Evolutionary conservation across 2,113 vertebrate species (phyloP).

Genomic region (Eidolon helvum): DNA sequence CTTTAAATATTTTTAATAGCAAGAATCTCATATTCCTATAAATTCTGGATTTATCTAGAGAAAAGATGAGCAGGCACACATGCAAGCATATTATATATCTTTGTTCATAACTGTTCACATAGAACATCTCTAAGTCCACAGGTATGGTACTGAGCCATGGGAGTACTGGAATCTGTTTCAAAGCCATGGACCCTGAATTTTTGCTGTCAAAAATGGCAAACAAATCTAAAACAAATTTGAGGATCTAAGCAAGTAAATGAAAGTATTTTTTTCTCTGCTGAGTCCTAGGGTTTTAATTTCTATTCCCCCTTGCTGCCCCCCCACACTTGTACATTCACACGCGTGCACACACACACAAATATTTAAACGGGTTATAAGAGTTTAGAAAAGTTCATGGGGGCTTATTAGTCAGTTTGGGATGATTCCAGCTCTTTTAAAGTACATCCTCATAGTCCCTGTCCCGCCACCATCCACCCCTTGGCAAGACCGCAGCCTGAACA

Average conservation of each 20-base stretch:
- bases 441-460: background rate
- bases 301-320: background rate
- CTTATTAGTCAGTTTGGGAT: background rate
- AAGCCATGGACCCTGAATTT: background rate
- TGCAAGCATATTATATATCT: background rate
- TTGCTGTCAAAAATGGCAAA: background rate
- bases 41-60: background rate
- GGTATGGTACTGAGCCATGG: background rate
- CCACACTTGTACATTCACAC: background rate
- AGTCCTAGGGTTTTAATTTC: background rate
- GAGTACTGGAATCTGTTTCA: background rate
- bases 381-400: background rate
- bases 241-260: background rate
- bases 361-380: background rate
- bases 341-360: background rate
- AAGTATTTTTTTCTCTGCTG: background rate
- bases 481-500: background rate
- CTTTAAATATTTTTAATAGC: background rate
- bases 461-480: background rate
- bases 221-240: conserved; percentile 3
- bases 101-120: background rate
- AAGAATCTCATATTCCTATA: background rate
- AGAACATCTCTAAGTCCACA: background rate
- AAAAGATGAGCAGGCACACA: background rate
- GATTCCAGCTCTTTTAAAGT: background rate